phyloP scores from a whole-genome alignment of 2,113 vertebrate genomes.

The Neomonachus schauinslandi region DNA sequence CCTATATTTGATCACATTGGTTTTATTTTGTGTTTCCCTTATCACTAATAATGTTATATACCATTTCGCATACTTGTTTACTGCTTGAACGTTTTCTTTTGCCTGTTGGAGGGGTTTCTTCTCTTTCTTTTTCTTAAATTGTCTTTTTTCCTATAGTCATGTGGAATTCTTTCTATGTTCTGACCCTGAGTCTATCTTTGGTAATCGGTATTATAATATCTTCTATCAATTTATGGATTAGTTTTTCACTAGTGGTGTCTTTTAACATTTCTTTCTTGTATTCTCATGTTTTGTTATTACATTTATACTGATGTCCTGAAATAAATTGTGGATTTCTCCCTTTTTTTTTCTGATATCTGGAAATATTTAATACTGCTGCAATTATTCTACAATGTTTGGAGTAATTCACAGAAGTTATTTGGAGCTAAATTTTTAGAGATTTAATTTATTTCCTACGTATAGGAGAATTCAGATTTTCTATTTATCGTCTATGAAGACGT shows the following conservation, averaged over 20 bases:
- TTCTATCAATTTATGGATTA: background rate
- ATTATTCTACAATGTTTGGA: background rate
- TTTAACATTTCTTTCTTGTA: background rate
- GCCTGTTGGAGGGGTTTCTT: background rate
- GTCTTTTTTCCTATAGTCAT: background rate
- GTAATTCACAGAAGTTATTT: background rate
- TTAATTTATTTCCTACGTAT: background rate
- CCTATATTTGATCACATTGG: background rate
- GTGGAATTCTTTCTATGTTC: background rate
- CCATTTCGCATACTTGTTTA: background rate
- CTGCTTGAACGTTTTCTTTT: background rate
- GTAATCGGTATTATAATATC: background rate
- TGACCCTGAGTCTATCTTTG: background rate
- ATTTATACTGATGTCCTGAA: background rate
- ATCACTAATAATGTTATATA: background rate
- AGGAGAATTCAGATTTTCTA: background rate
- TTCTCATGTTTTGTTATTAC: background rate
- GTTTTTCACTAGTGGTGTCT: background rate
- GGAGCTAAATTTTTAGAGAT: background rate
- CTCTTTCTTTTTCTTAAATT: background rate
- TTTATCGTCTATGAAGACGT: background rate
- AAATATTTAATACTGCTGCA: background rate
- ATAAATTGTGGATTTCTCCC: background rate
- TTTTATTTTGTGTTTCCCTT: background rate
- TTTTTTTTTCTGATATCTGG: background rate